Evolutionary conservation across 1,140 invertebrate genomes (phyloP).

Genomic region (Hylaeus anthracinus): DNA sequence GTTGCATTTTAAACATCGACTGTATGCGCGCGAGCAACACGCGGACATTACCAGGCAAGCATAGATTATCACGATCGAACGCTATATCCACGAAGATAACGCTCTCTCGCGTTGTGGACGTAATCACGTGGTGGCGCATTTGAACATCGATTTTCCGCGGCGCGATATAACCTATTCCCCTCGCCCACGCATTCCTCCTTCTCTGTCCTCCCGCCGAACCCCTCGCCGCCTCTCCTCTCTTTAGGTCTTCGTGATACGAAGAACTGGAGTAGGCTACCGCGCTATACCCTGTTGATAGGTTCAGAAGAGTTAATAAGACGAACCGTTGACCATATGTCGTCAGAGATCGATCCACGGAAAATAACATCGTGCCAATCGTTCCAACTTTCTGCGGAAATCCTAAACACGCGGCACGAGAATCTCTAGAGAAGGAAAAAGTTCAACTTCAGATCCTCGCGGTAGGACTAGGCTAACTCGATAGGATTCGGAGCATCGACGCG

Average conservation of each 20-base stretch:
- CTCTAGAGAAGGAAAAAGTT: too few relatives aligned
- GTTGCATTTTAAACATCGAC: background rate
- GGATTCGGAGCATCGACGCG: too few relatives aligned
- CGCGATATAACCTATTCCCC: conserved; percentile 63
- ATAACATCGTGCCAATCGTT: conserved; percentile 2
- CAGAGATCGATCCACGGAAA: conserved; percentile 30
- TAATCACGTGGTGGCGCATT: conserved; percentile 75
- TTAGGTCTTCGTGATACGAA: conserved; percentile 59
- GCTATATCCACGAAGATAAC: conserved; percentile 61
- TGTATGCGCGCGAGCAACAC: background rate
- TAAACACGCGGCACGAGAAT: background rate
- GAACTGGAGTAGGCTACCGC: conserved; percentile 57
- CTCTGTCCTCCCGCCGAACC: conserved; percentile 4
- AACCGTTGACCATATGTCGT: conserved; percentile 42
- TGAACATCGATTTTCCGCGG: conserved; percentile 76
- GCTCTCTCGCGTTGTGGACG: conserved; percentile 65
- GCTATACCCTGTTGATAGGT: conserved; percentile 43
- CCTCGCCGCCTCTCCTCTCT: conserved; percentile 21
- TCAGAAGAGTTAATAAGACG: conserved; percentile 39
- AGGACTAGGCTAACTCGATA: too few relatives aligned
- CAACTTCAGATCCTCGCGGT: too few relatives aligned
- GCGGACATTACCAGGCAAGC: background rate
- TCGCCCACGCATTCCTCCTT: conserved; percentile 45
- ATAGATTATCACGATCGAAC: conserved; percentile 43
- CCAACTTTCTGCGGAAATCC: conserved; percentile 27